Evolutionary conservation across 53 echinoderm and acorn worm species (phyloP), one percentile per base, ranked within the genome.

Genomic region (Hippasteria phrygiana): DNA sequence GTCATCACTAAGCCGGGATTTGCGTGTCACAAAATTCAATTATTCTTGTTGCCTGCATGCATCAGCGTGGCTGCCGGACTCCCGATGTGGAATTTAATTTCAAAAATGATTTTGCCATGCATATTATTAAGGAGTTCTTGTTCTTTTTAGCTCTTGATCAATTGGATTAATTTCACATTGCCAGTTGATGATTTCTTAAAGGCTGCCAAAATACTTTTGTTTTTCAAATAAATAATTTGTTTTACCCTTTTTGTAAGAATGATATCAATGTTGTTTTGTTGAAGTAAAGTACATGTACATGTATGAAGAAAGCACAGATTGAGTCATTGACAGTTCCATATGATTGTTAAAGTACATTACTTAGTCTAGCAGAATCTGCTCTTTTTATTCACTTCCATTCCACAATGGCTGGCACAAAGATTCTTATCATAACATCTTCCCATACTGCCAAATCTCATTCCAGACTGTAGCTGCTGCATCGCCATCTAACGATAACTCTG

Each of bases 11-110:
- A 82, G 82, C 66, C 34, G 20, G 46, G 10, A 29, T 80, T 82
- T 82, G 41, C 40, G 55, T 55, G 79, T 79, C 28, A 62, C 79
- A 79, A 79, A 79, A 79, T 79, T 59, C 40, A 79, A 79, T 79
- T 79, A 55, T 55, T 7, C 26, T 24, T 24, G n/a, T 59, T 12
- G 59, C 22, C 59, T 3, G 34, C 17, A 34, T 53, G 50, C 43
- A 51, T 50, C 50, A 48, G 76, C 17, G 32, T 34, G 31, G 50
- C 16, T 51, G 51, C 50, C 53, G 59, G 59, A 59, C 59, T 26
- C 59, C 26, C 53, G 50, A 43, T 76, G 31, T 48, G 1, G 50
- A 48, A 76, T 43, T 47, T 76, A 43, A 76, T 43, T 76, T 34
- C 48, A 76, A 76, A 18, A 33, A 33, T 20, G 31, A 48, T 76